phyloP scores from a whole-genome alignment of 2,888 invertebrate genomes.

The Tridacna crocea region DNA sequence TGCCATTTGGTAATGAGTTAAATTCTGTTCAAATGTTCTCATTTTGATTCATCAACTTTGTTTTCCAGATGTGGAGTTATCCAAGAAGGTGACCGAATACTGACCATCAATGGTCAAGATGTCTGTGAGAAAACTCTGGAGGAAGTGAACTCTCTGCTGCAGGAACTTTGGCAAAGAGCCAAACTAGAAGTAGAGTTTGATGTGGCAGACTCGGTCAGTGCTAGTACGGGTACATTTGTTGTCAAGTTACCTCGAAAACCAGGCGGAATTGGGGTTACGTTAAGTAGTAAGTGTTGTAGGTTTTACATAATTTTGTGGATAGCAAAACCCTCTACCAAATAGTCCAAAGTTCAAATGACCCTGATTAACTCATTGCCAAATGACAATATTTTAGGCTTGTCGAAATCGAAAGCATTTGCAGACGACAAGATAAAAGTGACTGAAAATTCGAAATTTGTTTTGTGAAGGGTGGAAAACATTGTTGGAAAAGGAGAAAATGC shows the following conservation, averaged over 20 bases:
- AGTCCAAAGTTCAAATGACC: too few species aligned
- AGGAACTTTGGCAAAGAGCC: slow-evolving; percentile 86
- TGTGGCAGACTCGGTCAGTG: slow-evolving; percentile 95
- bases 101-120: slow-evolving; percentile 93
- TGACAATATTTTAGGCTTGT: too few species aligned
- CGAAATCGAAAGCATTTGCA: too few species aligned
- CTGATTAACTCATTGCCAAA: too few species aligned
- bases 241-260: slow-evolving; percentile 91
- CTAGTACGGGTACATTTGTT: slow-evolving; percentile 94
- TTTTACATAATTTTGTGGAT: background rate
- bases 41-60: too few species aligned
- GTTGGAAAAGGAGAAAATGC: too few species aligned
- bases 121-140: slow-evolving; percentile 83
- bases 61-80: slow-evolving; percentile 81
- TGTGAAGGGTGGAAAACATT: too few species aligned
- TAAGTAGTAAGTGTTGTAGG: slow-evolving; percentile 87
- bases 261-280: slow-evolving; percentile 93
- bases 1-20: too few species aligned
- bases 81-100: slow-evolving; percentile 90
- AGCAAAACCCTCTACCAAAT: background rate
- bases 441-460: too few species aligned
- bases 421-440: too few species aligned
- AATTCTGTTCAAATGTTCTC: too few species aligned
- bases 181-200: slow-evolving; percentile 94
- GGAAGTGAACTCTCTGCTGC: slow-evolving; percentile 83